Evolutionary conservation across 2,888 invertebrate species (phyloP), one percentile per base, ranked within the genome.

Genomic region (Mystacides longicornis): DNA sequence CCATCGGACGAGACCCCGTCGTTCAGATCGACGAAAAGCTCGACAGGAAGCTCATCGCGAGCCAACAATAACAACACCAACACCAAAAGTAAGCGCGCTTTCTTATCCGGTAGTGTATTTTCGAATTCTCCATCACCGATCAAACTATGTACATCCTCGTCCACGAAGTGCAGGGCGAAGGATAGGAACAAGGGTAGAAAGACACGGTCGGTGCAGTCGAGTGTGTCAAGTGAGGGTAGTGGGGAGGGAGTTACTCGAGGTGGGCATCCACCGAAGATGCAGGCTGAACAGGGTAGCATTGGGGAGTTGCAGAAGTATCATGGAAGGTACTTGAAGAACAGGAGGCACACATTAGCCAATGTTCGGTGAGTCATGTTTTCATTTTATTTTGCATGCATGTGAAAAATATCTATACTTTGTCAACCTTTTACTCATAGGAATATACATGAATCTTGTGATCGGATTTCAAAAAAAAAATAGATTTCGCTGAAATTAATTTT

Each of bases 261-360:
- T 62, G 67, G 72, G 52, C 70, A 71, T 58, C 71, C 74, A 66
- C 75, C 79, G 71, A 91, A 80, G 76, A 92, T 93, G 92, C 92
- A 93, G 78, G 93, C 92, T 64, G 92, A 93, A 74, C 91, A 91
- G 69, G 92, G 93, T 64, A 88, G 89, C 71, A 91, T 93, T 69
- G 91, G 90, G 54, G 92, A 92, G 72, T 81, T 93, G 66, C 89
- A 92, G 69, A 89, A 88, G 71, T 92, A 92, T 73, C 92, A 92
- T 70, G 89, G 86, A 65, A 76, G 89, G 65, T 89, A 92, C 73
- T 82, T 91, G 67, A 85, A 90, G 74, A 91, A 88, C 67, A 81
- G 93, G 59, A 82, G 93, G 55, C 93, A 93, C 71, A 93, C 93
- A 11, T 79, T 93, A 68, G 93, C 93, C 62, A 93, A 93, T 76